Evolutionary conservation across 2,888 invertebrate genomes (phyloP), one percentile per base, ranked within the genome.

Genomic region (Molorchus minor): DNA sequence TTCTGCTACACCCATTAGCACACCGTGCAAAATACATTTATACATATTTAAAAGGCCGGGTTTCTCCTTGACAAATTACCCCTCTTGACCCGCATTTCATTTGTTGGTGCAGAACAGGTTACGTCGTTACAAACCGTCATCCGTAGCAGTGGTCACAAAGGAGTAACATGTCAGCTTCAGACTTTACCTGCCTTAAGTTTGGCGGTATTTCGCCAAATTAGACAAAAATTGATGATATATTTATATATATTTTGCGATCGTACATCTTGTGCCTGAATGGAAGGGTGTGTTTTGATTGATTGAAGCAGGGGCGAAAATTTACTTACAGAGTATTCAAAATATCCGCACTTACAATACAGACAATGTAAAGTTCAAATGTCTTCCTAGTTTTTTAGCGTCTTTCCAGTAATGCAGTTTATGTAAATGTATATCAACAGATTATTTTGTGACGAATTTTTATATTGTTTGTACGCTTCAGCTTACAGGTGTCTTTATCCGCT

Each of bases 41-140:
- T 17, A 30, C 19, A 30, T 45, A 45, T 45, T 30, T 29, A 44
- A 44, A 44, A 25, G 8, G 20, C 43, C 35, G 43, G 36, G 40
- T 20, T 30, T 43, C 19, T 17, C 49, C 33, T 30, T 56, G 56
- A 56, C 56, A 56, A 56, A 56, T 56, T 56, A 33, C 56, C 25
- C 30, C 36, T 46, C 45, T 36, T 38, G 47, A 56, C 56, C 56
- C 47, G 45, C 46, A 55, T 56, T 56, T 46, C 56, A 56, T 56
- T 56, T 56, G 47, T 56, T 46, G 38, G 29, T 25, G 5, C 19
- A 19, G 19, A 17, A 30, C 7, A 13, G n/a, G n/a, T n/a, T n/a
- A n/a, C n/a, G n/a, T n/a, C 33, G 45, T 45, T 33, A 45, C 33
- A 45, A 45, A 45, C 30, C 33, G 45, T 30, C 45, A 45, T 30